Base-by-base conservation (phyloP, 1,140 invertebrate genomes). In the Cephus cinctus region DNA sequence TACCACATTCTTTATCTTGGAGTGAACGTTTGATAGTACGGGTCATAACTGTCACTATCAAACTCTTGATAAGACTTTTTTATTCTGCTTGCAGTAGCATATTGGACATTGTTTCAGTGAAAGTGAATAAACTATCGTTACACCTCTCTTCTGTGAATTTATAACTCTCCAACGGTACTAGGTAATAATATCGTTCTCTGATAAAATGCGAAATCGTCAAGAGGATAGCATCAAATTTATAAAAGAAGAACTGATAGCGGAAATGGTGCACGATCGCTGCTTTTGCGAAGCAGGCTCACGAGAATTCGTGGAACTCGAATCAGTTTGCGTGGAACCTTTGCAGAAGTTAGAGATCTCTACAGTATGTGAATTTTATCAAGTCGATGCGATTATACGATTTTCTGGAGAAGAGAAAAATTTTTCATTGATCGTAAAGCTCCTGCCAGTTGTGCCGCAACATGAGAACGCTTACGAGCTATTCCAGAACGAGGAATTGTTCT, bases 251-350 rank as follows among this genome's bases (percentile, higher is more conserved):
- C 44, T 75, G 5, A 19, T 76, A 4, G 70, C 67, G n/a, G 67
- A 74, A 47, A 64, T 73, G 62, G 63, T 72, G 0, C 22, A 66
- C 18, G 56, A 69, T 42, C 61, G 74, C 11, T 67, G 57, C 8
- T 76, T 76, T 47, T 75, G 73, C 36, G 65, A 71, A 15, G 0
- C 49, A 2, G 54, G 43, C n/a, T 76, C 73, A 9, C 60, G 73
- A 2, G 74, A 76, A 49, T 75, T 73, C 21, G 61, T 76, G n/a
- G 69, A 76, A 30, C 55, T 70, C 8, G 52, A 59, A 4, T 65
- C 63, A 2, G 61, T 43, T 2, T 15, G 30, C 2, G 49, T 56
- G 4, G 49, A 47, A 14, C 34, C 5, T 14, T 43, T 30, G 31
- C 50, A 21, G 16, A 34, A 4, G 12, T 15, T 14, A 47, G 43